Evolutionary conservation across 2,888 invertebrate genomes (phyloP), one percentile per base, ranked within the genome.

Genomic region (Tiliacea citrago): DNA sequence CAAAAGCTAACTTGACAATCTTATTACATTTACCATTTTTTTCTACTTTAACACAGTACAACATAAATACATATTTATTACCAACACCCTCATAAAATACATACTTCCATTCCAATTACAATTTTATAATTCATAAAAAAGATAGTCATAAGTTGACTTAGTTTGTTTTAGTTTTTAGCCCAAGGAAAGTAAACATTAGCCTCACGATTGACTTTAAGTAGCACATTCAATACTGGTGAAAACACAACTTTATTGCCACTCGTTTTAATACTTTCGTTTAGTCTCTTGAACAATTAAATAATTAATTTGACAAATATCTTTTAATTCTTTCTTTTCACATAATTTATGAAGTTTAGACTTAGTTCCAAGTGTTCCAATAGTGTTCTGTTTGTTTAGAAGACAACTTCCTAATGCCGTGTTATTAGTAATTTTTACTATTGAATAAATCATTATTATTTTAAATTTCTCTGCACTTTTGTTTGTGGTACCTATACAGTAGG

Each of bases 191-290:
- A 51, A 57, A 70, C 6, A 29, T 61, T 75, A 69, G 75, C 75
- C 78, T 69, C 75, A 67, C 12, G 51, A 42, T 76, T 78, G 39
- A 69, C 39, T 61, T 61, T n/a, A 35, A 47, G 39, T 24, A 73
- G 35, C 73, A 73, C 57, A 60, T 77, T 68, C 16, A 77, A 77
- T 60, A 68, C 67, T 67, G 42, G 4, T 51, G 35, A 65, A 21
- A 76, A 60, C 58, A 39, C 21, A 47, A 60, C 61, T 49, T 47
- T 61, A 51, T 9, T 75, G 13, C 45, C 29, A 47, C n/a, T 61
- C 12, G 35, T 29, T 75, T 76, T 35, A 77, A 75, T 66, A 76
- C 49, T 55, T 67, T 49, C 24, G 8, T 68, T 45, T 39, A 67
- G 42, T 51, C 24, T 78, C 39, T 21, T 58, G 29, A 47, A 42